These are phyloP conservation scores for Erpetoichthys calabaricus DNA, from an alignment of 2,797 vertebrate species.

Conservation along the genomic window DNA sequence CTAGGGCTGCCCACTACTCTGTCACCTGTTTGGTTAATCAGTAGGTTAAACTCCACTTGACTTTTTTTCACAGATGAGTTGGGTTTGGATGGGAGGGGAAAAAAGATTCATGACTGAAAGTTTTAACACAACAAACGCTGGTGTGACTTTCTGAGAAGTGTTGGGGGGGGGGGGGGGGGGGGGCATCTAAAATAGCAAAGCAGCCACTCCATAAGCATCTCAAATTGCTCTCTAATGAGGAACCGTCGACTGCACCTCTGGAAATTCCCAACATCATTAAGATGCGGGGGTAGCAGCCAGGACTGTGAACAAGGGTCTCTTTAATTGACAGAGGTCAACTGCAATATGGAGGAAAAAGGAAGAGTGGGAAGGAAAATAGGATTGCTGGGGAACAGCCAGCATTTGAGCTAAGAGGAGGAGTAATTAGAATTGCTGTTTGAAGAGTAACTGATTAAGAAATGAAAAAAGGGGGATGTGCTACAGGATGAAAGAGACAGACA, in stretches of 20 bases:
- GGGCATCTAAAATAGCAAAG: background rate
- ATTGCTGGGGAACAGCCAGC: constrained; percentile 29
- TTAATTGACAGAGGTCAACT: constrained; percentile 58
- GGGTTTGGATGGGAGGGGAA: too few species aligned
- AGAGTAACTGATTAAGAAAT: constrained; percentile 73
- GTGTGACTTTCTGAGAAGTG: too few species aligned
- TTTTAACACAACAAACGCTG: background rate
- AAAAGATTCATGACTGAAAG: background rate
- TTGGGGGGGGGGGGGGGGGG: background rate
- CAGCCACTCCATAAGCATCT: constrained; percentile 7
- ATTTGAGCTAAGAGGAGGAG: constrained; percentile 53
- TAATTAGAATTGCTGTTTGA: constrained; percentile 71
- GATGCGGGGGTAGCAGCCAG: constrained; percentile 27
- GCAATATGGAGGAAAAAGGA: constrained; percentile 29
- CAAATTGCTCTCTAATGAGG: constrained; percentile 15
- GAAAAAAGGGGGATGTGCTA: constrained; percentile 21
- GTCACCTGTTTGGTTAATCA: too few species aligned
- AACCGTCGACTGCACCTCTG: constrained; percentile 3
- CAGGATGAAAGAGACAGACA: constrained; percentile 16
- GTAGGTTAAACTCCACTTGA: too few species aligned
- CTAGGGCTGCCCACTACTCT: too few species aligned
- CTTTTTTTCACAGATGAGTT: too few species aligned
- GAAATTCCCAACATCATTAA: constrained; percentile 26
- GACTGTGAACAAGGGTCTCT: constrained; percentile 14
- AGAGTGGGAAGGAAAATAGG: constrained; percentile 15